These are phyloP conservation scores for Erebia epiphron DNA, from an alignment of 2,888 invertebrate species.

Conservation along the genomic window DNA sequence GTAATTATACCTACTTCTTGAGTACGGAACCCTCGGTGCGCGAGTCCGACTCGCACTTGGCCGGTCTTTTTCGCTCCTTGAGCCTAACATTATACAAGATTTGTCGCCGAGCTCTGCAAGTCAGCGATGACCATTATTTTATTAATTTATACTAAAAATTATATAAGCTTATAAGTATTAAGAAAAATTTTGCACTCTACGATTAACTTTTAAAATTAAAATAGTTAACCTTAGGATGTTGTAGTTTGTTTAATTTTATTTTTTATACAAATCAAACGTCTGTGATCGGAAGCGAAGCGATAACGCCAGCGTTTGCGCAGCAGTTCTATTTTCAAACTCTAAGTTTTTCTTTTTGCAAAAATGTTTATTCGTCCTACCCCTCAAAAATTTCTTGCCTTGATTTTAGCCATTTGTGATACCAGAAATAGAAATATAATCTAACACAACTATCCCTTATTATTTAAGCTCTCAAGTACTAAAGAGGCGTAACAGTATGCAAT, in stretches of 20 bases:
- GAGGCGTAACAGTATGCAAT: too few relatives aligned
- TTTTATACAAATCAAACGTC: conserved; percentile 44
- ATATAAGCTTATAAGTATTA: conserved; percentile 36
- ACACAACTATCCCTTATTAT: too few relatives aligned
- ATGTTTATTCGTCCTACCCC: too few relatives aligned
- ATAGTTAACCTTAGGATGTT: conserved; percentile 48
- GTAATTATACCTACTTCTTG: too few relatives aligned
- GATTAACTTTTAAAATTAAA: conserved; percentile 45
- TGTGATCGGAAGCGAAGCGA: conserved; percentile 22
- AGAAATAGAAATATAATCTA: too few relatives aligned
- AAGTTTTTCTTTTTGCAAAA: background rate
- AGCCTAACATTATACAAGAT: too few relatives aligned
- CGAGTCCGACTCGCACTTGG: too few relatives aligned
- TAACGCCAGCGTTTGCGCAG: conserved; percentile 25
- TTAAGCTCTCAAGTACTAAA: too few relatives aligned
- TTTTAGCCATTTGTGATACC: too few relatives aligned
- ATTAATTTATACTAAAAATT: conserved; percentile 28
- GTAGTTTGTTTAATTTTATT: conserved; percentile 58
- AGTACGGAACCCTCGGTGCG: too few relatives aligned
- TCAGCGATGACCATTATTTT: conserved; percentile 6
- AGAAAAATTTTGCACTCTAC: conserved; percentile 60
- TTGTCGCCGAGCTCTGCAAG: background rate
- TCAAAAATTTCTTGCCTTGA: too few relatives aligned
- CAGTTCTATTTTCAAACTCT: background rate
- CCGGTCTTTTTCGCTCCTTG: too few relatives aligned